Base-by-base conservation (phyloP, 1,140 invertebrate genomes). In the Agrypnia vestita region DNA sequence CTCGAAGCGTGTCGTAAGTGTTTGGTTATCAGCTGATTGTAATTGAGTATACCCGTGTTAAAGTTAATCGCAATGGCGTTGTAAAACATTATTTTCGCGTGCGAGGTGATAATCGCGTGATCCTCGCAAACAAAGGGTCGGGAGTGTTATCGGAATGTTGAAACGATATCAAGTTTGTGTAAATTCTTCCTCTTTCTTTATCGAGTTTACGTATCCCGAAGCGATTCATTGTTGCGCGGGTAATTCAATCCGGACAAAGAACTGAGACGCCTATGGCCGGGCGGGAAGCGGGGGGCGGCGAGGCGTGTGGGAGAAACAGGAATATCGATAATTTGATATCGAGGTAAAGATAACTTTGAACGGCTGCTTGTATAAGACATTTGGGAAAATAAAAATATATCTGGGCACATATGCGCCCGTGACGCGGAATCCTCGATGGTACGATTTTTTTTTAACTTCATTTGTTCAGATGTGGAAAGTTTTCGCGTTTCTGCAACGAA, bases 181-280 rank as follows among this genome's bases (percentile, higher is more conserved):
- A 47, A 15, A 15, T 13, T 43, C 35, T 44, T 67, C 43, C 46
- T 78, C 51, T 72, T 79, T 72, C 49, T 73, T 79, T 79, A 79
- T 69, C 67, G 15, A 56, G 44, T 55, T 56, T 11, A 56, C 43
- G 55, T 74, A 51, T 61, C 72, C 78, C 71, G 78, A 49, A 72
- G 78, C 78, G 78, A 59, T 75, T 74, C 73, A 80, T 80, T 73
- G 78, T 80, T 44, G 78, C 59, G 59, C 72, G 69, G 62, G 51
- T 74, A 69, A 74, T 79, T 74, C 78, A 74, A 80, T 75, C 75
- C 71, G 56, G 21, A 80, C 78, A 80, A 80, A 80, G 72, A 75
- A 67, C 46, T 47, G 64, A 49, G 78, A 73, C 78, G 78, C 78
- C 78, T 55, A n/a, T 44, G 78, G 78, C 25, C 44, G 69, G 62